phyloP scores from a whole-genome alignment of 1,140 invertebrate genomes.

The Drosophila jambulina region DNA sequence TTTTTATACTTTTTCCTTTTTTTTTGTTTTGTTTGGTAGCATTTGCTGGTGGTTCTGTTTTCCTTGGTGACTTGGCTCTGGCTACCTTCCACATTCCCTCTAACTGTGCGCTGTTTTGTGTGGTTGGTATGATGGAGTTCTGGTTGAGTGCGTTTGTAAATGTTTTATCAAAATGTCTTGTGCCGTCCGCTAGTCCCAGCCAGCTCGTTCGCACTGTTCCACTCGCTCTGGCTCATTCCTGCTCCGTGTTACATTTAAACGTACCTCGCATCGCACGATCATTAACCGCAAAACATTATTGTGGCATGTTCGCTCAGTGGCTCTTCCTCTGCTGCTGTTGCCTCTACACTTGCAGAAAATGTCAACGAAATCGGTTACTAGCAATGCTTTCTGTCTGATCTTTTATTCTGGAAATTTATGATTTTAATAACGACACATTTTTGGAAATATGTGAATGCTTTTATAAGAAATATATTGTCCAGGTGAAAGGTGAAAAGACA shows the following conservation, averaged over 20 bases:
- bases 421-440: background rate
- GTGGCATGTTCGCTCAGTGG: conserved; percentile 68
- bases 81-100: conserved; percentile 31
- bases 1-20: conserved; percentile 19
- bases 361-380: background rate
- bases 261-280: conserved; percentile 66
- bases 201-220: background rate
- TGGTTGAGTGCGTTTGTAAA: conserved; percentile 81
- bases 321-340: conserved; percentile 24
- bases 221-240: background rate
- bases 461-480: background rate
- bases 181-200: conserved; percentile 54
- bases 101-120: conserved; percentile 54
- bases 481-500: background rate
- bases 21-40: conserved; percentile 6
- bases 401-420: background rate
- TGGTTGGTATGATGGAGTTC: conserved; percentile 62
- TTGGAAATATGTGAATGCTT: background rate
- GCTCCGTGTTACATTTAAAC: conserved; percentile 65
- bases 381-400: background rate
- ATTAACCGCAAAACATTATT: conserved; percentile 82
- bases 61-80: conserved; percentile 30
- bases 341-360: conserved; percentile 21
- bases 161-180: conserved; percentile 83
- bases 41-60: conserved; percentile 34